Conservation (phyloP, 23 tunicate species). For the Botrylloides violaceus region DNA sequence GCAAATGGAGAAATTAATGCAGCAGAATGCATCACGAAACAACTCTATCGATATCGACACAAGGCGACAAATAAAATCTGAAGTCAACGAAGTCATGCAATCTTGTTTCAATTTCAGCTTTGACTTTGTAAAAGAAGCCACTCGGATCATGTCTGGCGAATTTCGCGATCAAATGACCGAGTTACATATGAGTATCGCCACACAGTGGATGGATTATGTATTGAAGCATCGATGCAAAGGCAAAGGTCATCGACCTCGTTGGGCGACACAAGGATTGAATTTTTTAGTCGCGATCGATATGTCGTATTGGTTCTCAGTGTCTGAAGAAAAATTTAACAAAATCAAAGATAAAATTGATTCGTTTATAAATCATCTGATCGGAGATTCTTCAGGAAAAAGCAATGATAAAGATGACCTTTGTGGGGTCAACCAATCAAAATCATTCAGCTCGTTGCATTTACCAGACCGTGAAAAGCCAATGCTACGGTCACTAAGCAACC, state of each 20-base stretch:
- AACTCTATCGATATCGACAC: slow-evolving; percentile 17
- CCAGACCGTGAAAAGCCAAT: slow-evolving; percentile 5
- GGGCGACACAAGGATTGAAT: slow-evolving; percentile 85
- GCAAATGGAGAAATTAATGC: slow-evolving; percentile 9
- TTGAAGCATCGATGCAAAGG: slow-evolving; percentile 52
- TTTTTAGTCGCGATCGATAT: slow-evolving; percentile 45
- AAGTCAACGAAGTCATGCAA: slow-evolving; percentile 52
- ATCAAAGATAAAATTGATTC: slow-evolving; percentile 37
- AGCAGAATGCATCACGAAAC: not conserved
- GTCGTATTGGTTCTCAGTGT: slow-evolving; percentile 15
- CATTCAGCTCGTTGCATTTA: slow-evolving; percentile 1
- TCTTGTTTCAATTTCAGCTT: slow-evolving; percentile 74
- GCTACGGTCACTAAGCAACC: slow-evolving; percentile 13
- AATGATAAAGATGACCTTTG: not conserved
- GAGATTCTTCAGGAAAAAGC: not conserved
- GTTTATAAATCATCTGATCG: slow-evolving; percentile 71
- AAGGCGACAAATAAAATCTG: slow-evolving; percentile 16
- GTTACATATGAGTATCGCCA: slow-evolving; percentile 32
- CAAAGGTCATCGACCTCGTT: slow-evolving; percentile 59
- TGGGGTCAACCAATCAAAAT: not conserved
- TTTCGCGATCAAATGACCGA: slow-evolving; percentile 34
- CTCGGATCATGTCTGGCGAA: slow-evolving; percentile 49
- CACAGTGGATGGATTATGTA: slow-evolving; percentile 80
- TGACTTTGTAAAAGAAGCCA: slow-evolving; percentile 66
- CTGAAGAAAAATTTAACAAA: slow-evolving; percentile 36